Conservation (phyloP, 2,113 vertebrate genomes). For the Bucco capensis region DNA sequence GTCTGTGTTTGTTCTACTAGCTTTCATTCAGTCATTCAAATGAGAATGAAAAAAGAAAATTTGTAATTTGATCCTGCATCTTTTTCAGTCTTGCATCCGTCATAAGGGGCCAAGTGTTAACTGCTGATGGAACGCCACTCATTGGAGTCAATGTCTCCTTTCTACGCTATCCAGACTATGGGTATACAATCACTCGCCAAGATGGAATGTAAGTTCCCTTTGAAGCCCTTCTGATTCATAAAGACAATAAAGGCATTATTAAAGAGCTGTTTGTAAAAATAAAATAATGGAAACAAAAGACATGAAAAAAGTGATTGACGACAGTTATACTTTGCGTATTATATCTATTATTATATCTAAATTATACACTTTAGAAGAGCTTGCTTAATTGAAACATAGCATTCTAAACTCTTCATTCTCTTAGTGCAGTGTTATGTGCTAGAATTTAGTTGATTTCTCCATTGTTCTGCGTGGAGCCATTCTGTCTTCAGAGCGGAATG, state of each 20-base stretch:
- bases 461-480: not conserved
- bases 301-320: not conserved
- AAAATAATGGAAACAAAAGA: not conserved
- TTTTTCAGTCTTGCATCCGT: conserved; percentile 89
- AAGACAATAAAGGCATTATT: not conserved
- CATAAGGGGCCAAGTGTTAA: conserved; percentile 95
- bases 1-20: not conserved
- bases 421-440: not conserved
- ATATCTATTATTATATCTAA: no score
- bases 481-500: not conserved
- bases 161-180: conserved; percentile 89
- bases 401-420: not conserved
- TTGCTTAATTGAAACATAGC: not conserved
- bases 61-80: conserved; percentile 49
- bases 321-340: not conserved
- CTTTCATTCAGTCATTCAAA: conserved; percentile 30
- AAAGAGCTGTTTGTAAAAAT: not conserved
- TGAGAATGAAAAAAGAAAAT: not conserved
- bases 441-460: conserved; percentile 24
- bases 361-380: no score
- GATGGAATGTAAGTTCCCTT: conserved; percentile 92
- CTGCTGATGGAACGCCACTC: conserved; percentile 93
- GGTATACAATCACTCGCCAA: conserved; percentile 92
- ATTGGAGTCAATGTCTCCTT: conserved; percentile 99
- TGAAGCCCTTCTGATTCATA: not conserved